Evolutionary conservation across 2,888 invertebrate species (phyloP).

Genomic region (Homarus gammarus): DNA sequence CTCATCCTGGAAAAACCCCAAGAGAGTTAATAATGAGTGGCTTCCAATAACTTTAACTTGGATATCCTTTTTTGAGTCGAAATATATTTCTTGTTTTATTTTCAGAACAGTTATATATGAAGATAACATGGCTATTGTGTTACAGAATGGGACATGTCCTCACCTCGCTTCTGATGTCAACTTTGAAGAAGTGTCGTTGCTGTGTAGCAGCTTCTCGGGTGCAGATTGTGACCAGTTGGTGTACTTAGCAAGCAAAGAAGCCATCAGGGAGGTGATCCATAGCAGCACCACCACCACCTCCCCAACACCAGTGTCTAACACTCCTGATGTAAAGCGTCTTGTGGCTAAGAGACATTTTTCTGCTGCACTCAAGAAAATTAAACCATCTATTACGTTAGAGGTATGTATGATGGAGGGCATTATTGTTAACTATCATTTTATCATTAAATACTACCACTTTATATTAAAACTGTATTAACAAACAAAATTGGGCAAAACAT

Average conservation of each 20-base stretch:
- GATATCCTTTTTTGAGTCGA: too few species aligned
- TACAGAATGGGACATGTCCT: conserved; percentile 89
- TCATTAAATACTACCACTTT: background rate
- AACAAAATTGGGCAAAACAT: too few species aligned
- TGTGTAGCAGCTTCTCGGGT: conserved; percentile 74
- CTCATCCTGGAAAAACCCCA: too few species aligned
- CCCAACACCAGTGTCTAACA: background rate
- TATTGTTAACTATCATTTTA: background rate
- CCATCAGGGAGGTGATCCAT: conserved; percentile 65
- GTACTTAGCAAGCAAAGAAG: conserved; percentile 70
- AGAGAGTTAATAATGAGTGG: too few species aligned
- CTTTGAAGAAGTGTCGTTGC: conserved; percentile 47
- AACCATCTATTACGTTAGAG: conserved; percentile 69
- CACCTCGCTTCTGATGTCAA: conserved; percentile 81
- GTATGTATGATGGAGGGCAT: conserved; percentile 29
- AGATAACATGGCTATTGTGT: conserved; percentile 64
- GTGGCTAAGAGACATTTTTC: conserved; percentile 65
- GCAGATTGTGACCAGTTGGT: conserved; percentile 75
- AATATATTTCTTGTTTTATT: too few species aligned
- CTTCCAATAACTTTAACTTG: too few species aligned
- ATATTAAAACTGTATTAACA: background rate
- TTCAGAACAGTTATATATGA: background rate
- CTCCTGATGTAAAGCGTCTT: background rate
- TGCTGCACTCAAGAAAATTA: conserved; percentile 64
- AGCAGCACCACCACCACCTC: background rate